Conservation (phyloP, 2,113 vertebrate species). For the Melospiza melodia region DNA sequence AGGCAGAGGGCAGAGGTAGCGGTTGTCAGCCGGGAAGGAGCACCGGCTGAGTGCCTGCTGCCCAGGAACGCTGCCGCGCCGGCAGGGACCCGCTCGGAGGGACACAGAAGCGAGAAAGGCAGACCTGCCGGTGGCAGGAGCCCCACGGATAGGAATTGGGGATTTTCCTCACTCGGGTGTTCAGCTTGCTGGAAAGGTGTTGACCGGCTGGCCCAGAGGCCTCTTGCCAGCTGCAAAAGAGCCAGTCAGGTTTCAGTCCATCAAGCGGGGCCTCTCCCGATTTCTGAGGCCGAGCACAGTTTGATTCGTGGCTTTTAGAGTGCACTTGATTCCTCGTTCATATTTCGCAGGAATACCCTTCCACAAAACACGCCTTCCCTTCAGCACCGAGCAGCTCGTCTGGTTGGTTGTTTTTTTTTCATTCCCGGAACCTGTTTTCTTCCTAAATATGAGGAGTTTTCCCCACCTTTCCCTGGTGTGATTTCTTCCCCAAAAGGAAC, state of each 20-base stretch:
- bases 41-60: background rate
- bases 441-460: background rate
- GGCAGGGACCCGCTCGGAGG: background rate
- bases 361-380: background rate
- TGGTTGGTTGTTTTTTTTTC: background rate
- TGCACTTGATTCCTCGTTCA: background rate
- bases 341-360: background rate
- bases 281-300: background rate
- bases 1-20: background rate
- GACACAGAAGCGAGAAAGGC: background rate
- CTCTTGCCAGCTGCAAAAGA: background rate
- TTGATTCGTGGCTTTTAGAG: background rate
- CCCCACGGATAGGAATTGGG: background rate
- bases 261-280: background rate
- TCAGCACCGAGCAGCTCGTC: background rate
- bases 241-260: background rate
- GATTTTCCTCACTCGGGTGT: background rate
- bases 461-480: background rate
- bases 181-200: background rate
- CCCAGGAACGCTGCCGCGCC: fast-evolving
- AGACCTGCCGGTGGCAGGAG: background rate
- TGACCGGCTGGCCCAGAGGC: background rate
- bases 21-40: background rate
- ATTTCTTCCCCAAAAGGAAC: background rate
- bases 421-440: background rate